Conservation (phyloP, 2,888 invertebrate genomes). For the Scrobipalpa atriplicella region DNA sequence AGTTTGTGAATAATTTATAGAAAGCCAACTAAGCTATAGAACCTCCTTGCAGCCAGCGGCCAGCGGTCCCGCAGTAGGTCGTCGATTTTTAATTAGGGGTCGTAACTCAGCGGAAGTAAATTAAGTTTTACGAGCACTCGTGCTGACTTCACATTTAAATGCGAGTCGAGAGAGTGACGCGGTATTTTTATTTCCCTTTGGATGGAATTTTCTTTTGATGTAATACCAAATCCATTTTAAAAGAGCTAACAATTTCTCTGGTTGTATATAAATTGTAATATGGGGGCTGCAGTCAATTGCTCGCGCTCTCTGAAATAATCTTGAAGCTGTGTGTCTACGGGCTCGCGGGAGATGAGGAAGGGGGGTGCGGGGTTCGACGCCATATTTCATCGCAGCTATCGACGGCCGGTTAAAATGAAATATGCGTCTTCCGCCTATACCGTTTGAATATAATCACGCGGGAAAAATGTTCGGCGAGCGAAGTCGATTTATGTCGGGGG, state of each 20-base stretch:
- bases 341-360: not conserved
- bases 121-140: conserved; percentile 30
- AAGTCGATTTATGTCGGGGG: conserved; percentile 41
- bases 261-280: no score
- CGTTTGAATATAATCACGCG: conserved; percentile 56
- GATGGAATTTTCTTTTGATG: not conserved
- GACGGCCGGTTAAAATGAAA: conserved; percentile 67
- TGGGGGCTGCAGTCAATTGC: conserved; percentile 25
- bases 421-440: conserved; percentile 57
- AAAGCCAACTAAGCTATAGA: conserved; percentile 33
- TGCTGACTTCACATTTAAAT: conserved; percentile 28
- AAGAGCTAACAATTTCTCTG: not conserved
- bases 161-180: conserved; percentile 22
- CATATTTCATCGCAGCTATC: conserved; percentile 67
- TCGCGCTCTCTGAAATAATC: conserved; percentile 36
- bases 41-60: conserved; percentile 10
- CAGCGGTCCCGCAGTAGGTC: conserved; percentile 20
- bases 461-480: conserved; percentile 46
- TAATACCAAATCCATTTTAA: conserved; percentile 9
- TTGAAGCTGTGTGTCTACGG: conserved; percentile 29
- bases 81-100: conserved; percentile 28
- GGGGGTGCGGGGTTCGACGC: conserved; percentile 36
- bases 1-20: conserved; percentile 53
- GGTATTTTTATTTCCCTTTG: conserved; percentile 12
- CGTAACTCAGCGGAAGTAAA: conserved; percentile 27